phyloP scores from a whole-genome alignment of 1,140 invertebrate species.

The Diabrotica virgifera region DNA sequence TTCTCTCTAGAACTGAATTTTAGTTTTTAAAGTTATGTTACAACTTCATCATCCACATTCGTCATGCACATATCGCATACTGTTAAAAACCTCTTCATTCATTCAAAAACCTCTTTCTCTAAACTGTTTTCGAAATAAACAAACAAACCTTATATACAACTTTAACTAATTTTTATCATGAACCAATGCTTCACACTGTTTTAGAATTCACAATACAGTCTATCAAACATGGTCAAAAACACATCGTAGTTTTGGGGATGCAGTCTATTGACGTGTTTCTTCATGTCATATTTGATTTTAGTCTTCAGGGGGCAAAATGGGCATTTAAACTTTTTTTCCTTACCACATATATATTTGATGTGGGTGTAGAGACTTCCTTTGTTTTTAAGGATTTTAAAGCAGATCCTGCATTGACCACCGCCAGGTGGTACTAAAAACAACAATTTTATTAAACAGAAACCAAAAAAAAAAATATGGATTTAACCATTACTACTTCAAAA shows the following conservation, averaged over 20 bases:
- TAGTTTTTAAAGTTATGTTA: no score
- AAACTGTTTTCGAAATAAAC: no score
- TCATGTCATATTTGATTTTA: slow-evolving; percentile 21
- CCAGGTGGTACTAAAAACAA: slow-evolving; percentile 7
- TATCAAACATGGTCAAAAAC: slow-evolving; percentile 7
- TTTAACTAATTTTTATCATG: no score
- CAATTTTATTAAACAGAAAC: neutral
- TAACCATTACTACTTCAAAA: no score
- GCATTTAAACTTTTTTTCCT: slow-evolving; percentile 53
- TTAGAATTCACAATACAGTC: slow-evolving; percentile 8
- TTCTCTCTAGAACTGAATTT: no score
- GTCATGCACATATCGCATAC: no score
- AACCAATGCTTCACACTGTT: neutral
- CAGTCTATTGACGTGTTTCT: slow-evolving; percentile 21
- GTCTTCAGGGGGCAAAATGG: slow-evolving; percentile 53
- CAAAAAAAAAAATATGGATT: no score
- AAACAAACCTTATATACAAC: no score
- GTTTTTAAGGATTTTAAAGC: slow-evolving; percentile 38
- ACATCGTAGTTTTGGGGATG: slow-evolving; percentile 7
- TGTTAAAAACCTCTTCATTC: no score
- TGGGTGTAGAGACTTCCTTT: slow-evolving; percentile 54
- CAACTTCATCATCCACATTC: no score
- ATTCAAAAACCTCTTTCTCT: no score
- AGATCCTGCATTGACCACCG: slow-evolving; percentile 44
- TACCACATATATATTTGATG: slow-evolving; percentile 53